Evolutionary conservation across 1,140 invertebrate species (phyloP), one percentile per base, ranked within the genome.

Genomic region (Octopus sinensis): DNA sequence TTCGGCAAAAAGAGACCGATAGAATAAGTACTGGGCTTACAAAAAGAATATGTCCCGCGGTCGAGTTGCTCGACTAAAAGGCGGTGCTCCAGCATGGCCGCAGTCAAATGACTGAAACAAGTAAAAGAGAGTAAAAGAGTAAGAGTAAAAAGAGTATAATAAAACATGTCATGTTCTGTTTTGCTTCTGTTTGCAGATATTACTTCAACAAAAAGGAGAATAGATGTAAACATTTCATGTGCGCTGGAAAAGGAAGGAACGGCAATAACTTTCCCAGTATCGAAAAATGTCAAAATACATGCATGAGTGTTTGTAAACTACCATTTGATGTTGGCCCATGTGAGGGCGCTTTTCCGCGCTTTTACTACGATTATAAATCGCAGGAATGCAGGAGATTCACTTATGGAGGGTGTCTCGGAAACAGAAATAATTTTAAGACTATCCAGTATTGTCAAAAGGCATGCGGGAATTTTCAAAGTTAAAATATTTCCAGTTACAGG

Each of bases 331-430:
- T 79, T 4, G 85, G 86, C 5, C 23, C 30, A 5, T 87, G 86
- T 43, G 17, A 53, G 17, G 86, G 81, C n/a, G 82, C 83, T 56
- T 53, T 83, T 30, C 78, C 43, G 6, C 73, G 83, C 30, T 93
- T 91, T 87, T 92, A 88, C 85, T 93, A 89, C 86, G 92, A 94
- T 88, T 87, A 91, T 4, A 76, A 52, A 54, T 81, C 90, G 30
- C 90, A 91, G 75, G 89, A 91, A 80, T 94, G 94, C 84, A 87
- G 92, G 56, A 87, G 92, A 84, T 94, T 94, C 88, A 91, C 93
- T 80, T 94, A 93, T 82, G 93, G 94, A 2, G 93, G 93, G 79
- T 94, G 94, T 85, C 91, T 92, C 80, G 93, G 93, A 79, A 94
- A 94, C 87, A 90, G 87, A 76, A 95, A 95, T 91, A 93, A 92